Conservation (phyloP, 2,797 vertebrate genomes). For the Epinephelus awoara region DNA sequence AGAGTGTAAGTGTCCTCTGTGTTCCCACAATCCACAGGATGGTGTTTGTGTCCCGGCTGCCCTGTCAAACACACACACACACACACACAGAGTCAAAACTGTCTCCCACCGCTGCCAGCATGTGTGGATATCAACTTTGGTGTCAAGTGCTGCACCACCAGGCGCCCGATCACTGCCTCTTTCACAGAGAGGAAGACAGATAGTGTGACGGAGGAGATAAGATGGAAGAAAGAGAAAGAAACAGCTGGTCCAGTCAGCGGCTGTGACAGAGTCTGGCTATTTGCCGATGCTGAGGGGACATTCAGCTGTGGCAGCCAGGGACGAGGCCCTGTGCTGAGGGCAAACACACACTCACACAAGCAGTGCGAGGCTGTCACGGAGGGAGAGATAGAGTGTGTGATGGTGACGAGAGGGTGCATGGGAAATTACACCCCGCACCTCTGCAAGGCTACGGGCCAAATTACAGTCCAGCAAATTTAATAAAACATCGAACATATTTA, state of each 20-base stretch:
- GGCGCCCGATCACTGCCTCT: conserved; percentile 52
- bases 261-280: conserved; percentile 63
- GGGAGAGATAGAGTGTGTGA: neutral
- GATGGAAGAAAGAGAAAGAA: conserved; percentile 64
- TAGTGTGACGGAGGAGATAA: conserved; percentile 60
- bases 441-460: conserved; percentile 6
- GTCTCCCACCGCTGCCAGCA: conserved; percentile 37
- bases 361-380: conserved; percentile 38
- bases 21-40: conserved; percentile 50
- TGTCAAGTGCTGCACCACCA: conserved; percentile 57
- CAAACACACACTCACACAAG: conserved; percentile 46
- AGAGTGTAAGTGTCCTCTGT: conserved; percentile 41
- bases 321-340: conserved; percentile 44
- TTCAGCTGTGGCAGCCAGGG: conserved; percentile 60
- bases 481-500: neutral
- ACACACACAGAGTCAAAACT: conserved; percentile 4
- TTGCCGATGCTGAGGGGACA: conserved; percentile 62
- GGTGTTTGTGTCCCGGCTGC: conserved; percentile 37
- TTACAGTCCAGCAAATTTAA: conserved; percentile 1
- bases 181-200: conserved; percentile 61
- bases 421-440: conserved; percentile 17
- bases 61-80: conserved; percentile 34
- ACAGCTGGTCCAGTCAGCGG: conserved; percentile 74
- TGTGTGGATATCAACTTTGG: conserved; percentile 57
- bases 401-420: neutral